A percentile compares a stretch with the other conserved stretches of the same genome.
phyloP scores from a whole-genome alignment of 2,797 vertebrate species.

The Odontamblyopus lacepedii region DNA sequence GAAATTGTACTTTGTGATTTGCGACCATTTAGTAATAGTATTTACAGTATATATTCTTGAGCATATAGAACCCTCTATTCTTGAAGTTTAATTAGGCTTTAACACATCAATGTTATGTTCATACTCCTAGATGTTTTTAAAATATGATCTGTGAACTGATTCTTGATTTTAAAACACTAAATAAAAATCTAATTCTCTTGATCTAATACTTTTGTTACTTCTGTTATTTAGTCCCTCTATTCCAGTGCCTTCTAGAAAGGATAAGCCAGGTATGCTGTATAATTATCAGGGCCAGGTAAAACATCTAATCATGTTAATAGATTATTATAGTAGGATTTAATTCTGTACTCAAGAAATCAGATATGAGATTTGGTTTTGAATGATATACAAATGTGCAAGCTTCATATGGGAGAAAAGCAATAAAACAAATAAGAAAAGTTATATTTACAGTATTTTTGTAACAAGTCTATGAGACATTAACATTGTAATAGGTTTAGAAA shows the following conservation, averaged over 20 bases:
- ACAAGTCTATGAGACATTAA: too few species aligned
- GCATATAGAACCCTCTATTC: too few species aligned
- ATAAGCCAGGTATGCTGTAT: background rate
- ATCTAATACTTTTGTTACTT: background rate
- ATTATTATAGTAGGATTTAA: background rate
- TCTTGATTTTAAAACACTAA: background rate
- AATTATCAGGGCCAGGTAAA: background rate
- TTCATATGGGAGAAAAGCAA: background rate
- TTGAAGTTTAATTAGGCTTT: too few species aligned
- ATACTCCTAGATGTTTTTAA: background rate
- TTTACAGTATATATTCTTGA: too few species aligned
- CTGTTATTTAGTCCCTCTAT: background rate
- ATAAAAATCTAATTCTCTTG: background rate
- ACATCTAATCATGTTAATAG: background rate
- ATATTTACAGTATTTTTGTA: too few species aligned
- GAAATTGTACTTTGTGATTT: too few species aligned
- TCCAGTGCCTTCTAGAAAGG: background rate
- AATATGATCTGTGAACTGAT: background rate
- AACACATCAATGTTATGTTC: too few species aligned
- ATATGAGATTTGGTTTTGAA: background rate
- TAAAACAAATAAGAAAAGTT: too few species aligned
- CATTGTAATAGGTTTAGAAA: too few species aligned
- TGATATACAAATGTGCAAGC: background rate
- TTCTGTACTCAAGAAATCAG: background rate
- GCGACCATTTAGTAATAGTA: too few species aligned